Percentiles rank a stretch among this genome's conserved stretches.
These are phyloP conservation scores for Dryadula phaetusa DNA, from an alignment of 2,888 invertebrate genomes.

Conservation along the genomic window DNA sequence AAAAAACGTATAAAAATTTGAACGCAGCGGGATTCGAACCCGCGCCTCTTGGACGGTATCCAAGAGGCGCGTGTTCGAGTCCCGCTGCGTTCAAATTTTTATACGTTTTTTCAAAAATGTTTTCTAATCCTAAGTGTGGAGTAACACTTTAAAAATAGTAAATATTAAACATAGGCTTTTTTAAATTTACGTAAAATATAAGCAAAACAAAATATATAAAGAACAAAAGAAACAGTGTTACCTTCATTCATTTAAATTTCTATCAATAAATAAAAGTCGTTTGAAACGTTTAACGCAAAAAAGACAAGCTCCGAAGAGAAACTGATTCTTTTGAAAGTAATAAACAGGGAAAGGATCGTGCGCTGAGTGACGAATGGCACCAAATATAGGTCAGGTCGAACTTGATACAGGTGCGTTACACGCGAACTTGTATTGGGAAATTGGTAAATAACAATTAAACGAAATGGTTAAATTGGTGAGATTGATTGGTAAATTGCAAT, in stretches of 20 bases:
- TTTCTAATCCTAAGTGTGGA: too few species aligned
- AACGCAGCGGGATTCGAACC: too few species aligned
- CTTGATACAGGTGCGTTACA: constrained; percentile 23
- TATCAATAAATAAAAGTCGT: neutral
- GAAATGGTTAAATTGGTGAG: constrained; percentile 7
- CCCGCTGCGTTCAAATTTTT: too few species aligned
- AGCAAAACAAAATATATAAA: neutral
- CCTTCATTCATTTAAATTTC: neutral
- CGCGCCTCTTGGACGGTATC: too few species aligned
- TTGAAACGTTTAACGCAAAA: constrained; percentile 12
- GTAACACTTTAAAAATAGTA: too few species aligned
- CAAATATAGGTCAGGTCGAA: constrained; percentile 31
- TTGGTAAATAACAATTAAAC: constrained; percentile 24
- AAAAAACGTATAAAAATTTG: too few species aligned
- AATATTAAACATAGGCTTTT: too few species aligned
- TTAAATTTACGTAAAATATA: too few species aligned
- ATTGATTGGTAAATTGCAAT: constrained; percentile 14
- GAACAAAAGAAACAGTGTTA: constrained; percentile 2
- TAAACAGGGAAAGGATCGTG: constrained; percentile 29
- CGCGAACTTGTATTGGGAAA: constrained; percentile 20
- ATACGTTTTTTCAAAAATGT: too few species aligned
- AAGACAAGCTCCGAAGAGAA: constrained; percentile 22
- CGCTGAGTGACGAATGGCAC: constrained; percentile 17
- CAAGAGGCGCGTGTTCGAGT: too few species aligned
- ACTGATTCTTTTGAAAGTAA: constrained; percentile 36